These are phyloP conservation scores for Sinodicranocentrus sp. DNA, from an alignment of 2,888 invertebrate genomes.

Conservation along the genomic window DNA sequence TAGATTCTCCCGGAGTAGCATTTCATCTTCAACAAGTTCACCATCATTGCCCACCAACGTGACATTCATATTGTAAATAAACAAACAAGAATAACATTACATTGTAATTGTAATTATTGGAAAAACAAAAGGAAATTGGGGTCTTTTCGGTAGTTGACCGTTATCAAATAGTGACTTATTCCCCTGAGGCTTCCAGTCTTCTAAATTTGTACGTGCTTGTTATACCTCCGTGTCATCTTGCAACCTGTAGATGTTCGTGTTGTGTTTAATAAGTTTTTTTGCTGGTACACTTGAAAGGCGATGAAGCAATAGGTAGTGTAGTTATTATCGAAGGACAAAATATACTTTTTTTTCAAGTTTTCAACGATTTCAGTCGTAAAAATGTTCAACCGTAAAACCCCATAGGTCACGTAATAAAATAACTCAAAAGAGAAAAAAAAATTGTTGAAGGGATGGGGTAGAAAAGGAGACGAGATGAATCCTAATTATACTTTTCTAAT, in stretches of 20 bases:
- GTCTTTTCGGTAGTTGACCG: constrained; percentile 6
- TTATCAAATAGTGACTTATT: constrained; percentile 13
- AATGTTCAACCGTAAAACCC: constrained; percentile 14
- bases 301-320: constrained; percentile 1
- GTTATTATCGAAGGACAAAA: not conserved
- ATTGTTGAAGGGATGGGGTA: not conserved
- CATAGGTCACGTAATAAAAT: constrained; percentile 34
- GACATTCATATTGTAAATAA: not conserved
- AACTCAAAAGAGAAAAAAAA: constrained; percentile 17
- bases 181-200: constrained; percentile 31
- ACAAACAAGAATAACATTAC: not conserved
- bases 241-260: not conserved
- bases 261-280: not conserved
- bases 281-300: not conserved
- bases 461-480: not conserved
- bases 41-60: not conserved
- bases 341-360: not conserved
- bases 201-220: too few species aligned
- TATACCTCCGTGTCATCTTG: not conserved
- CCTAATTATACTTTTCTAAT: constrained; percentile 24
- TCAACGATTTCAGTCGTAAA: constrained; percentile 8
- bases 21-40: not conserved
- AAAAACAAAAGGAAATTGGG: not conserved
- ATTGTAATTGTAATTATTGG: not conserved
- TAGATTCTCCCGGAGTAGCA: not conserved